Conservation (phyloP, 2,113 vertebrate species). For the Daphoenositta chrysoptera region DNA sequence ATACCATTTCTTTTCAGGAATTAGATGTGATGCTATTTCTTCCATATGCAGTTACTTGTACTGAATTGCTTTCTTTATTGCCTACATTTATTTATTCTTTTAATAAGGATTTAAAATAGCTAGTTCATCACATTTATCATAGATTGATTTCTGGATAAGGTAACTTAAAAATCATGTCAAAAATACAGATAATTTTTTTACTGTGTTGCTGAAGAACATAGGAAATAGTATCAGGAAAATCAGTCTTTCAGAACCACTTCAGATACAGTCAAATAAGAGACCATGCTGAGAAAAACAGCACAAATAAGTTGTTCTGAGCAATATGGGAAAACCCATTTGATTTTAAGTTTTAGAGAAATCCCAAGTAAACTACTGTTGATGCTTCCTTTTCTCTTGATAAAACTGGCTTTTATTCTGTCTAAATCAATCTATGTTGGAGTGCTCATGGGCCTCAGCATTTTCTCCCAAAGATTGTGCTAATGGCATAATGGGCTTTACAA, state of each 20-base stretch:
- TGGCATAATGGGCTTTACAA: neutral
- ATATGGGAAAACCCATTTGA: neutral
- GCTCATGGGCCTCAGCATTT: neutral
- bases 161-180: neutral
- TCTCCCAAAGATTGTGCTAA: neutral
- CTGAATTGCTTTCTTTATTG: neutral
- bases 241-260: neutral
- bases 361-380: neutral
- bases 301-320: neutral
- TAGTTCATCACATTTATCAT: neutral
- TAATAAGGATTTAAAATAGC: neutral
- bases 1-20: neutral
- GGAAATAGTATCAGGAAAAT: neutral
- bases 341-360: neutral
- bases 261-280: neutral
- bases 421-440: neutral
- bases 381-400: neutral
- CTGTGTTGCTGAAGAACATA: neutral
- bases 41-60: neutral
- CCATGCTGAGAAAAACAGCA: neutral
- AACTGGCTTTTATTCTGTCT: neutral
- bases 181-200: neutral
- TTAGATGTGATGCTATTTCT: neutral
- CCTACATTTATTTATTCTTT: neutral
- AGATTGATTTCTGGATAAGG: neutral